phyloP scores from a whole-genome alignment of 2,113 vertebrate species.

The Coregonus clupeaformis region DNA sequence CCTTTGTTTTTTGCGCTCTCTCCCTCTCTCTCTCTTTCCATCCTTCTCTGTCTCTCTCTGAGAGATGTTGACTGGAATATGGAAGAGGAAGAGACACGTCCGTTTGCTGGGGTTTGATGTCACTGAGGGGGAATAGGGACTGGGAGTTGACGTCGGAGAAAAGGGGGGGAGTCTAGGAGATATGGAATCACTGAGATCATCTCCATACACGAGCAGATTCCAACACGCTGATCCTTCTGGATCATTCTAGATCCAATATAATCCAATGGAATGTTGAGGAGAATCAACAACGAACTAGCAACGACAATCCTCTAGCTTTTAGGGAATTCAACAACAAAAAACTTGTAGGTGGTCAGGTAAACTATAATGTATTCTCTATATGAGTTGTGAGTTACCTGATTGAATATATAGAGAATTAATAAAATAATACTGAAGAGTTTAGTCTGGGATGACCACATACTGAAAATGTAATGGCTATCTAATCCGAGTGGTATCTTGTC shows the following conservation, averaged over 20 bases:
- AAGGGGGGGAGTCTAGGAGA: not conserved
- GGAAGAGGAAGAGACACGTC: slow-evolving; percentile 27
- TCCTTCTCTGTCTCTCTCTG: slow-evolving; percentile 64
- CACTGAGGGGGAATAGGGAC: slow-evolving; percentile 24
- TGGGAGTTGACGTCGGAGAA: not conserved
- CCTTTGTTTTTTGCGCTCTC: slow-evolving; percentile 63
- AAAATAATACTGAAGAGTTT: too few relatives aligned
- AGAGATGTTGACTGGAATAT: slow-evolving; percentile 69
- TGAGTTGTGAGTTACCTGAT: too few relatives aligned
- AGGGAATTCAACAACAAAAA: too few relatives aligned
- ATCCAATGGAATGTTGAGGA: not conserved
- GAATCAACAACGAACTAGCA: not conserved
- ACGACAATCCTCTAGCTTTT: not conserved
- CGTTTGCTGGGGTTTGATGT: slow-evolving; percentile 42
- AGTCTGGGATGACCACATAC: too few relatives aligned
- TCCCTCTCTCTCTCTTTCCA: slow-evolving; percentile 51
- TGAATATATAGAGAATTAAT: too few relatives aligned
- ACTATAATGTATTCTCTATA: too few relatives aligned
- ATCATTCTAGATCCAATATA: not conserved
- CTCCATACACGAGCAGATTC: not conserved
- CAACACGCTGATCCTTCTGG: not conserved
- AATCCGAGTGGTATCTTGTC: not conserved
- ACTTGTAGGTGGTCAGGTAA: too few relatives aligned
- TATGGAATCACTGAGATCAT: slow-evolving; percentile 1
- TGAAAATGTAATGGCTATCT: too few relatives aligned